A percentile compares a stretch with the other conserved stretches of the same genome.
These are phyloP conservation scores for Acanthosepion pharaonis DNA, from an alignment of 2,888 invertebrate species.

Conservation along the genomic window DNA sequence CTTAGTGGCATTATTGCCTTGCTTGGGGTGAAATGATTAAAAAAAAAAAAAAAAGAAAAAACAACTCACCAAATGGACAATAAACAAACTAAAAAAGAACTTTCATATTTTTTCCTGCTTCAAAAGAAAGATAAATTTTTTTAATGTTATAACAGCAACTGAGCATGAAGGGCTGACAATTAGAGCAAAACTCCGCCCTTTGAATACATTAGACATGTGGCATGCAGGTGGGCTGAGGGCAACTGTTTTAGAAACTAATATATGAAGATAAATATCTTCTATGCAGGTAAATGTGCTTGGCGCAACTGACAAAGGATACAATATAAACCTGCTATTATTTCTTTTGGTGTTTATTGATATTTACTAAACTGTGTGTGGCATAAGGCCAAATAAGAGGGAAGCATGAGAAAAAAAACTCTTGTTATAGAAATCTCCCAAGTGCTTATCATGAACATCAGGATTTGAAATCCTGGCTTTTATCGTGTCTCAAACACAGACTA, in stretches of 20 bases:
- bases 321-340: background rate
- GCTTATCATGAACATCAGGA: too few species aligned
- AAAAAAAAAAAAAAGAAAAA: background rate
- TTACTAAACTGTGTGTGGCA: too few species aligned
- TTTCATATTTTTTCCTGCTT: background rate
- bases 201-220: background rate
- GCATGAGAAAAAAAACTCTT: too few species aligned
- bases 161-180: background rate
- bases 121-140: background rate
- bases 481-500: too few species aligned
- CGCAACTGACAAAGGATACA: background rate
- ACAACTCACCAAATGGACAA: background rate
- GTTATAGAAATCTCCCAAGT: too few species aligned
- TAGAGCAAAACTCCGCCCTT: background rate
- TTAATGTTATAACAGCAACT: background rate
- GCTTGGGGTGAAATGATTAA: too few species aligned
- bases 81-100: background rate
- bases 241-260: too few species aligned
- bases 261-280: background rate
- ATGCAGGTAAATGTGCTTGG: background rate
- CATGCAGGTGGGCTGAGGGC: background rate
- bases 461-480: too few species aligned
- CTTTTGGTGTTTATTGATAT: background rate
- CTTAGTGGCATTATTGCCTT: too few species aligned
- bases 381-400: too few species aligned